A percentile compares a stretch with the other conserved stretches of the same genome.
phyloP scores from a whole-genome alignment of 2,797 vertebrate species.

The Tenualosa ilisha region DNA sequence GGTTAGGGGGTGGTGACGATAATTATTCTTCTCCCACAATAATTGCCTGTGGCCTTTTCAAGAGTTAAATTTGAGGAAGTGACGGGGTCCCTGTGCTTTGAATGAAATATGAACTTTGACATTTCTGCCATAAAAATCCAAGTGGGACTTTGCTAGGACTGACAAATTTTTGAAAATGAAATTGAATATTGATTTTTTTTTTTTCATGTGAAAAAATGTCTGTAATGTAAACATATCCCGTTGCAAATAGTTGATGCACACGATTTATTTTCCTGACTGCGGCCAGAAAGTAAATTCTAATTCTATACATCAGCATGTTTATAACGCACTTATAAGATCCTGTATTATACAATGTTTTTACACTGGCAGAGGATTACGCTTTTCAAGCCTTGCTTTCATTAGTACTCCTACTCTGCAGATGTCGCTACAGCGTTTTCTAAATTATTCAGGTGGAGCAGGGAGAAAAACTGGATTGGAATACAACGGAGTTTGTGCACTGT shows the following conservation, averaged over 20 bases:
- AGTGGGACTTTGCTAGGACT: not conserved
- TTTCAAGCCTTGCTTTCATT: conserved; percentile 6
- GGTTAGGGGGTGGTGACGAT: not conserved
- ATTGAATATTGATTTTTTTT: not conserved
- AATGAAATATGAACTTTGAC: not conserved
- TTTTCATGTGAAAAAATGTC: not conserved
- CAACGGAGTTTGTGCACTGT: conserved; percentile 49
- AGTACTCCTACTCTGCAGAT: conserved; percentile 50
- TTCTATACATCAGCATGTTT: not conserved
- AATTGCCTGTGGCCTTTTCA: conserved; percentile 10
- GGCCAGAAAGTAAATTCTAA: not conserved
- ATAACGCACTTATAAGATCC: conserved; percentile 20
- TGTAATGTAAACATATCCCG: too few species aligned
- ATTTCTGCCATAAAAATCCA: not conserved
- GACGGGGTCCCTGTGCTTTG: not conserved
- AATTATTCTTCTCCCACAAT: conserved; percentile 5
- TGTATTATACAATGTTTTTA: not conserved
- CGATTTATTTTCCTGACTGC: not conserved
- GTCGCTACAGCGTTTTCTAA: conserved; percentile 47
- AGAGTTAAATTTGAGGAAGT: not conserved
- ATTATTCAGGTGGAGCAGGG: conserved; percentile 35
- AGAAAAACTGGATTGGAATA: conserved; percentile 39
- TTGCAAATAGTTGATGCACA: not conserved
- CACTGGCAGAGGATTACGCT: not conserved
- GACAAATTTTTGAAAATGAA: not conserved